Evolutionary conservation across 2,797 vertebrate species (phyloP).

Genomic region (Lepidocolaptes lacrymiger): DNA sequence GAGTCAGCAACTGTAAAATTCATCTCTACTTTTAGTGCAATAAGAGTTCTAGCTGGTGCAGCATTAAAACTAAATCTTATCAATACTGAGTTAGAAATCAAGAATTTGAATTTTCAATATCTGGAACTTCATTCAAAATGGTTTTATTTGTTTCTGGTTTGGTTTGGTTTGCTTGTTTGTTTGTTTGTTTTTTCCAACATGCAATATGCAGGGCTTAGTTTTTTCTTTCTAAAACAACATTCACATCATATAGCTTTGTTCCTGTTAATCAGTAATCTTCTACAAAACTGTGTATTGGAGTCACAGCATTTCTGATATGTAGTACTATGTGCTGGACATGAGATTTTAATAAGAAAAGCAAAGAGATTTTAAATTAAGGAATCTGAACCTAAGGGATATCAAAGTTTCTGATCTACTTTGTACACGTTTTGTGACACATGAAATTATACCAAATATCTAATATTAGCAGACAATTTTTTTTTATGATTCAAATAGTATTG

Average conservation of each 20-base stretch:
- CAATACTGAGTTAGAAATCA: not conserved
- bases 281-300: not conserved
- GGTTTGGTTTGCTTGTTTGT: not conserved
- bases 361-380: not conserved
- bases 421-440: not conserved
- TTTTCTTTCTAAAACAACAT: not conserved
- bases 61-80: not conserved
- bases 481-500: not conserved
- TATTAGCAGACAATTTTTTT: not conserved
- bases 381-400: not conserved
- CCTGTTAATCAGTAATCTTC: not conserved
- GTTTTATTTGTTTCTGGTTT: not conserved
- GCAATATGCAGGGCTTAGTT: not conserved
- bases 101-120: not conserved
- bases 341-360: not conserved
- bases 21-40: not conserved
- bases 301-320: not conserved
- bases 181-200: not conserved
- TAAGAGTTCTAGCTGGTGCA: not conserved
- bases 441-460: not conserved
- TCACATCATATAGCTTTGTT: not conserved
- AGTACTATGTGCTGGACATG: not conserved
- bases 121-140: not conserved
- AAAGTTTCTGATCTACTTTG: not conserved
- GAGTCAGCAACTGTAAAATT: not conserved